These are phyloP conservation scores for Perodicticus potto DNA, from an alignment of 2,797 vertebrate genomes.

Conservation along the genomic window DNA sequence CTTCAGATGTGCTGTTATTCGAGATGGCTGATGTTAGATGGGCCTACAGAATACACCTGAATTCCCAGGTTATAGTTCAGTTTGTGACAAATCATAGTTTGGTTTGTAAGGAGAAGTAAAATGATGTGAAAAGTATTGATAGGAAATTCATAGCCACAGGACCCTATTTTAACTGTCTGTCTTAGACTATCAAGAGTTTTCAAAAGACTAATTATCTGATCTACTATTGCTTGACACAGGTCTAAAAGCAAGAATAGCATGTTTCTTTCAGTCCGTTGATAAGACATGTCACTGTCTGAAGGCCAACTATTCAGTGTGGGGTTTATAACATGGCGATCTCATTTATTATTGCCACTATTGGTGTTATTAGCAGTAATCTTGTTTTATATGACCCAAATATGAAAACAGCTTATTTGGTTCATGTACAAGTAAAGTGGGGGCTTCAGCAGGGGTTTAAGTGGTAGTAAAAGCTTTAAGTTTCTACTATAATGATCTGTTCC, in stretches of 20 bases:
- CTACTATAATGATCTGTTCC: not conserved
- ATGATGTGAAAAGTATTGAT: slow-evolving; percentile 65
- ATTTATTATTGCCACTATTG: not conserved
- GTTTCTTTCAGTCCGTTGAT: slow-evolving; percentile 17
- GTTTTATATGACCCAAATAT: not conserved
- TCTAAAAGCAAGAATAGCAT: slow-evolving; percentile 19
- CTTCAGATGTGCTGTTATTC: slow-evolving; percentile 58
- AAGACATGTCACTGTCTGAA: not conserved
- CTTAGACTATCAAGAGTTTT: slow-evolving; percentile 44
- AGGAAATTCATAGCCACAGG: slow-evolving; percentile 19
- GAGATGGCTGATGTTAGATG: slow-evolving; percentile 53
- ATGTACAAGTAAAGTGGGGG: not conserved
- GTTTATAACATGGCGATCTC: not conserved
- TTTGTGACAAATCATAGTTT: slow-evolving; percentile 61
- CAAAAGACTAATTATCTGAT: slow-evolving; percentile 24
- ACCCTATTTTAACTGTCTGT: slow-evolving; percentile 57
- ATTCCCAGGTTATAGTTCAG: slow-evolving; percentile 62
- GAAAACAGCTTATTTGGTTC: not conserved
- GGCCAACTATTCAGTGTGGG: not conserved
- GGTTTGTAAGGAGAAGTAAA: slow-evolving; percentile 67
- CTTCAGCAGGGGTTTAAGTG: not conserved
- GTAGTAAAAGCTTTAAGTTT: not conserved
- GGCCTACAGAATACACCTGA: not conserved
- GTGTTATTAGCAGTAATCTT: not conserved
- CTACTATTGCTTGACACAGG: slow-evolving; percentile 15